Evolutionary conservation across 2,797 vertebrate genomes (phyloP), one percentile per base, ranked within the genome.

Genomic region (Melanotaenia trifasciata): DNA sequence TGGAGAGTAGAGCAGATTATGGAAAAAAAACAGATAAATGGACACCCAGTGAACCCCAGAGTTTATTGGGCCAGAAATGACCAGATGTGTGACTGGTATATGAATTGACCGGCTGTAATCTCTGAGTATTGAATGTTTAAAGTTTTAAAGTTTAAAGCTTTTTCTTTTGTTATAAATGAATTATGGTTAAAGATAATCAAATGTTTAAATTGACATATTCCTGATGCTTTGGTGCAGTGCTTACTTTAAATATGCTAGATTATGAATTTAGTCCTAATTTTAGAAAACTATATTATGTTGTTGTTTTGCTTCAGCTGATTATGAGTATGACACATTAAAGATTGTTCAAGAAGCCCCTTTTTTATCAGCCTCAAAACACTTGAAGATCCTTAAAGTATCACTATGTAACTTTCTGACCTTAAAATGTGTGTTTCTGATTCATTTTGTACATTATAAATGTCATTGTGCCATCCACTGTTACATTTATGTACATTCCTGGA

Each of bases 1-100:
- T 51, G 62, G 74, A 82, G 74, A 75, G 81, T 59, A 81, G 79
- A 82, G 78, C 78, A 69, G 83, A 87, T 84, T 84, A 78, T 57
- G 72, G 74, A 84, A 12, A 54, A 54, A 26, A 26, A 12, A 0
- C 47, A 24, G 10, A 51, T 22, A 22, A 50, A 22, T 22, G n/a
- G 7, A 50, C 47, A 9, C 9, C 5, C 47, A 3, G 9, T 22
- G 47, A 51, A 51, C 1, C 3, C 10, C n/a, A 5, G 8, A 10
- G n/a, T 22, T 22, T 22, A 50, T 9, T 11, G n/a, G 13, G 8
- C 20, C 47, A 45, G 18, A 18, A 45, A 7, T 20, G 4, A 20
- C 18, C 5, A 45, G 40, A 43, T 43, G 14, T 13, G 4, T 16
- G 4, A 36, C 35, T 16, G 4, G 13, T 43, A 43, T 3, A 38